Percentiles rank a stretch among this genome's conserved stretches.
Evolutionary conservation across 2,888 invertebrate genomes (phyloP).

Genomic region (Orthosia cruda): DNA sequence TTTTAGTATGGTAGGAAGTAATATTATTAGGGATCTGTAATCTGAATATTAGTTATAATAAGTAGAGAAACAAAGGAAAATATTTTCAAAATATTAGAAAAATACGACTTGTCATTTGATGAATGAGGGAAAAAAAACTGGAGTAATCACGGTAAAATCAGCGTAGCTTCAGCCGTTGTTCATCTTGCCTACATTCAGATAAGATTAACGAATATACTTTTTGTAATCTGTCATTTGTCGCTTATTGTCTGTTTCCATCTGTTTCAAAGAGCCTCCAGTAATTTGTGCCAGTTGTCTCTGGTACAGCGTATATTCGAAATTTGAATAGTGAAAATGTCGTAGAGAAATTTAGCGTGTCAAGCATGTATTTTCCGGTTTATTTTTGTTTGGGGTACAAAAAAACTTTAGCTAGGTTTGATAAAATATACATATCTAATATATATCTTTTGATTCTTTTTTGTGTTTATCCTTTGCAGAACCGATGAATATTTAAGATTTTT

Average conservation of each 20-base stretch:
- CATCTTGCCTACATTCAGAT: neutral
- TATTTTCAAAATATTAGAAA: neutral
- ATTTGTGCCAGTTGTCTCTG: neutral
- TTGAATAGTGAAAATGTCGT: neutral
- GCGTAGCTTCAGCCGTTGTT: constrained; percentile 16
- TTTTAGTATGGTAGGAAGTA: no score
- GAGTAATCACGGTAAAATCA: no score
- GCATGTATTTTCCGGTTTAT: constrained; percentile 3
- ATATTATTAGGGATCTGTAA: no score
- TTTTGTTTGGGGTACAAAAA: neutral
- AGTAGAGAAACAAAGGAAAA: neutral
- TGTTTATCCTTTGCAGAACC: no score
- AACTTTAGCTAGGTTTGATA: no score
- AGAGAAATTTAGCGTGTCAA: neutral
- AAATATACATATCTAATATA: no score
- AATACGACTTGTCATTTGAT: neutral
- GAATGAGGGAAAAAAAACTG: no score
- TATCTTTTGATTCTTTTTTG: no score
- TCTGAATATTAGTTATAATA: no score
- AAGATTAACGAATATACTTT: constrained; percentile 12
- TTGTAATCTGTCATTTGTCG: constrained; percentile 18
- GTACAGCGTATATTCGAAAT: constrained; percentile 2
- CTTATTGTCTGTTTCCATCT: neutral
- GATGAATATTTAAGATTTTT: no score
- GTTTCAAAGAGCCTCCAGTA: neutral